These are phyloP conservation scores for Turnix velox DNA, from an alignment of 2,113 vertebrate species.

Conservation along the genomic window DNA sequence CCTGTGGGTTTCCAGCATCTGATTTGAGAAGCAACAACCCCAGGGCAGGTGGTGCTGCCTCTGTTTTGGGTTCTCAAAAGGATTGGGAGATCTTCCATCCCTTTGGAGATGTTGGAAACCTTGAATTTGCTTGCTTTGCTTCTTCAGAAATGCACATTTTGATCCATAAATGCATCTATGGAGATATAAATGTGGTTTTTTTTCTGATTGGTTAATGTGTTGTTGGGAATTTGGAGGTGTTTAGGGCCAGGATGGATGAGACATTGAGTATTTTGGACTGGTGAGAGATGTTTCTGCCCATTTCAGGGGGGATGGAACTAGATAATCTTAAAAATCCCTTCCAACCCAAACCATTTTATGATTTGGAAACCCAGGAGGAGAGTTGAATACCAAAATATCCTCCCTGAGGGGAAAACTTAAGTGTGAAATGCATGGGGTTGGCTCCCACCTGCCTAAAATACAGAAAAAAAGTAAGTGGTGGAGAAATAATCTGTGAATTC, in stretches of 20 bases:
- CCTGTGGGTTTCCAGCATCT: neutral
- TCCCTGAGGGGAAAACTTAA: neutral
- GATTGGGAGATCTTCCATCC: neutral
- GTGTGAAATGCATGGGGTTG: neutral
- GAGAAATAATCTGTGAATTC: neutral
- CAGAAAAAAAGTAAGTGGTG: neutral
- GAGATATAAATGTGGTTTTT: neutral
- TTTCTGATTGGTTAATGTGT: neutral
- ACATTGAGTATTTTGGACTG: no score
- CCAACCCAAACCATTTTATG: no score
- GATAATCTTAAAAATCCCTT: no score
- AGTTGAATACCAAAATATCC: neutral
- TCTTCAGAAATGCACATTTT: neutral
- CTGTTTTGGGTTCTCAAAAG: neutral
- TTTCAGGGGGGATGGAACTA: no score
- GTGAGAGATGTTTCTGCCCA: no score
- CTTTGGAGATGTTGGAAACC: neutral
- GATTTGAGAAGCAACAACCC: neutral
- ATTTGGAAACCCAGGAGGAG: neutral
- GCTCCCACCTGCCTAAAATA: neutral
- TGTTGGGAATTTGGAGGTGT: accelerated
- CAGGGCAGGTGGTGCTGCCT: neutral
- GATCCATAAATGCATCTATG: neutral
- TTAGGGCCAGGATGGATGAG: no score
- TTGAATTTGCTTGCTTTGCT: neutral